Base-by-base conservation (phyloP, 2,797 vertebrate species). In the Enteromius paludinosus region DNA sequence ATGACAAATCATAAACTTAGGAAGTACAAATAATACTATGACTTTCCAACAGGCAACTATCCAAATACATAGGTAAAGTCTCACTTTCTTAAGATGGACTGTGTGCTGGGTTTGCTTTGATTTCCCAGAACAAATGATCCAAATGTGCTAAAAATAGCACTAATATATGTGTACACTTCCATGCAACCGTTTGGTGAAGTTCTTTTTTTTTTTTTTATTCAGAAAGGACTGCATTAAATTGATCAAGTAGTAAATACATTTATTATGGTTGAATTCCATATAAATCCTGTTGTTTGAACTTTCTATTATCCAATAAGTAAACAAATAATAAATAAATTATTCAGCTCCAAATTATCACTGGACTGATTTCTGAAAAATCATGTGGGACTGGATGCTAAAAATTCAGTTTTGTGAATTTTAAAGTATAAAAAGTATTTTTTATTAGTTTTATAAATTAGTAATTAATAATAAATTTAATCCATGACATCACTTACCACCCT, bases 401-500 rank as follows among this genome's bases (percentile, higher is more conserved):
- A 45, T 17, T 28, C 23, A 70, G 23, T 25, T 71, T 47, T 49
- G 25, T 0, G 5, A 2, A 49, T 30, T 49, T 30, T 71, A 3
- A 47, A 71, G 28, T 70, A 47, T 10, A 69, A 43, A 43, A 25
- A 5, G 20, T 73, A 2, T 23, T 54, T 73, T 73, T 15, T 15
- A 38, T 54, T 54, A 35, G 12, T 35, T 35, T 35, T 23, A 38
- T 38, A 38, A 38, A 38, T 38, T 9, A 38, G 8, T 38, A 38
- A 38, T 38, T 38, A 10, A 14, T 20, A 71, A 30, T 49, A 5
- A 5, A 71, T 33, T 14, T 72, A 33, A 70, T 33, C 68, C 7
- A 47, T 17, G 41, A 47, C 5, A 7, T 61, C 41, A 90, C 94
- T 92, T 87, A 99, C 98, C 97, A 94, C 96, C 97, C 1, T 95